Percentiles rank a stretch among this genome's conserved stretches.
Conservation (phyloP, 2,797 vertebrate genomes). For the Chloroceryle inda region DNA sequence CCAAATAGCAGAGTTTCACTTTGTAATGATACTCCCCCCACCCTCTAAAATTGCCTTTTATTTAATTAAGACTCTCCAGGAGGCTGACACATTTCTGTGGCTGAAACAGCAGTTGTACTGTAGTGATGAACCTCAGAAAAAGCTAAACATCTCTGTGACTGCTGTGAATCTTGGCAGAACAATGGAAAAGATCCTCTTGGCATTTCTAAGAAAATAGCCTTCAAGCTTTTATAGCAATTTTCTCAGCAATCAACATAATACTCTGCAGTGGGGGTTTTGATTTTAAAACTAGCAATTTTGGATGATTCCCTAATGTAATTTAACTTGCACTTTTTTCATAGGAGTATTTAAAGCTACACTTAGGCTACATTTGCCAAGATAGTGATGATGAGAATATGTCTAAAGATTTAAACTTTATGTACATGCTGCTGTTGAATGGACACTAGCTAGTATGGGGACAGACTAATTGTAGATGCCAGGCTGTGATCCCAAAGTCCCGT, state of each 20-base stretch:
- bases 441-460: neutral
- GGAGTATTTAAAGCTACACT: neutral
- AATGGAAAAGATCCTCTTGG: slow-evolving; percentile 28
- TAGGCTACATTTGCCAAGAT: neutral
- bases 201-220: slow-evolving; percentile 30
- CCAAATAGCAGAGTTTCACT: slow-evolving; percentile 17
- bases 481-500: neutral
- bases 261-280: neutral
- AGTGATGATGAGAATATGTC: neutral
- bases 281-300: slow-evolving; percentile 39
- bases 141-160: slow-evolving; percentile 16
- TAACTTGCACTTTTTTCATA: neutral
- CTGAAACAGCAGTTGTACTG: slow-evolving; percentile 51
- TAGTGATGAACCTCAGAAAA: slow-evolving; percentile 28
- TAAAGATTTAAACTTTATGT: neutral
- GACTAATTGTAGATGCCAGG: neutral
- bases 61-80: slow-evolving; percentile 70
- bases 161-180: slow-evolving; percentile 15
- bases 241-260: slow-evolving; percentile 19
- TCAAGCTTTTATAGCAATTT: slow-evolving; percentile 35
- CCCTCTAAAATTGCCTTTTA: slow-evolving; percentile 60
- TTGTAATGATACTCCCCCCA: neutral
- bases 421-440: neutral
- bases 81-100: slow-evolving; percentile 18
- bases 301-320: slow-evolving; percentile 32